These are phyloP conservation scores for Semicossyphus pulcher DNA, from an alignment of 2,113 vertebrate species.

Conservation along the genomic window DNA sequence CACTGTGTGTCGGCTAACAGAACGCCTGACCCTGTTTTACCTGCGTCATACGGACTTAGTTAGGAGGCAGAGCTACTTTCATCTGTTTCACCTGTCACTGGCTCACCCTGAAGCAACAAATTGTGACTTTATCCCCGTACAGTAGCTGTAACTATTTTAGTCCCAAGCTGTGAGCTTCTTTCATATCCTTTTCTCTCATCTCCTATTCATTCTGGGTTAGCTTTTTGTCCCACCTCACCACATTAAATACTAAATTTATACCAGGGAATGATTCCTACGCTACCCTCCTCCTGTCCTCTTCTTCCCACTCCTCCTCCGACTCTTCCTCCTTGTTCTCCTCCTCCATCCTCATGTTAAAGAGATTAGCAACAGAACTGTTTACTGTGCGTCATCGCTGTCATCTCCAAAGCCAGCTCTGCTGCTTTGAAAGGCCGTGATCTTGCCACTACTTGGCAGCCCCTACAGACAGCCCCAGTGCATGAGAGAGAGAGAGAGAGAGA, in stretches of 20 bases:
- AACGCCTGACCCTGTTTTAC: conserved; percentile 44
- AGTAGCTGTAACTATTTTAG: conserved; percentile 51
- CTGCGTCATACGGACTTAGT: conserved; percentile 30
- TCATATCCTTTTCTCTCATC: conserved; percentile 48
- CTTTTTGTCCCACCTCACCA: conserved; percentile 40
- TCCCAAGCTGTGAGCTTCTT: conserved; percentile 42
- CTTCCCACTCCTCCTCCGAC: background rate
- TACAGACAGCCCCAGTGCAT: conserved; percentile 61
- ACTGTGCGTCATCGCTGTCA: conserved; percentile 77
- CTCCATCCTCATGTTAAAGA: conserved; percentile 49
- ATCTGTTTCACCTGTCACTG: conserved; percentile 35
- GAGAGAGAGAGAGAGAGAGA: conserved; percentile 11
- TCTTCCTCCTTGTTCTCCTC: conserved; percentile 29
- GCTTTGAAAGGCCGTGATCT: conserved; percentile 85
- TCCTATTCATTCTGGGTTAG: conserved; percentile 56
- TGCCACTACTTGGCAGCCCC: conserved; percentile 54
- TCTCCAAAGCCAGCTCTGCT: conserved; percentile 84
- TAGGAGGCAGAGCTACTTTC: conserved; percentile 23
- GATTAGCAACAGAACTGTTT: conserved; percentile 64
- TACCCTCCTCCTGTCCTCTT: conserved; percentile 17
- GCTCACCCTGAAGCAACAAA: conserved; percentile 52
- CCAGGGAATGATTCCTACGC: conserved; percentile 25
- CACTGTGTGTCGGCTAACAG: conserved; percentile 21
- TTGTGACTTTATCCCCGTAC: conserved; percentile 39
- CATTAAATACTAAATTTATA: conserved; percentile 25